phyloP scores from a whole-genome alignment of 2,888 invertebrate species.

The Pocota personata region DNA sequence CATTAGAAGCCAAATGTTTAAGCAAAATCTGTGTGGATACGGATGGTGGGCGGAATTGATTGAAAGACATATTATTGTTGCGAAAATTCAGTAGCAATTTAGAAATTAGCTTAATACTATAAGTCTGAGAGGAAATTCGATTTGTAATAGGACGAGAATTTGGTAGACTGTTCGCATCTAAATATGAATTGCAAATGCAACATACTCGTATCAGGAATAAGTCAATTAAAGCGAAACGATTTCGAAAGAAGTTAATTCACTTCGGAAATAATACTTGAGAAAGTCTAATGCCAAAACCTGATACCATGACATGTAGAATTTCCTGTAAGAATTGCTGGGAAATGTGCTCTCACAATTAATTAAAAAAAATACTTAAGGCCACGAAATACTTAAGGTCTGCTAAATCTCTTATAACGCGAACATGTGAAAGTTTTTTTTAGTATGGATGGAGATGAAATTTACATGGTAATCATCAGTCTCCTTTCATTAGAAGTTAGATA shows the following conservation, averaged over 20 bases:
- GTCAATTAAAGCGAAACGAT: background rate
- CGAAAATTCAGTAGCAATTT: background rate
- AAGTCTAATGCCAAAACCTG: background rate
- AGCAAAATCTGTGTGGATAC: background rate
- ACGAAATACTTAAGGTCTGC: background rate
- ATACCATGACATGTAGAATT: background rate
- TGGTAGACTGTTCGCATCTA: background rate
- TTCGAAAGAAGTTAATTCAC: background rate
- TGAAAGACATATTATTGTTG: background rate
- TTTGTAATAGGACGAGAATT: background rate
- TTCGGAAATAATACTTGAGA: background rate
- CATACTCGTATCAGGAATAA: background rate
- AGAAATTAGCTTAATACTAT: background rate
- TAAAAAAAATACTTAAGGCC: background rate
- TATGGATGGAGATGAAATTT: background rate
- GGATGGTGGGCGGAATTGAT: background rate
- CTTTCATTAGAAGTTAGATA: background rate
- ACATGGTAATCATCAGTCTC: background rate
- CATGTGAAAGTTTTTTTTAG: background rate
- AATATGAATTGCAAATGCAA: background rate
- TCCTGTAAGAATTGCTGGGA: background rate
- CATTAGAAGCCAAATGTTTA: background rate
- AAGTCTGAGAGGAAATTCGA: too few relatives aligned
- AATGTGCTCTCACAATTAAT: background rate
- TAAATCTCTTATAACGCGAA: background rate